Evolutionary conservation across 2,888 invertebrate genomes (phyloP).

Genomic region (Ichneumoninae sp.): DNA sequence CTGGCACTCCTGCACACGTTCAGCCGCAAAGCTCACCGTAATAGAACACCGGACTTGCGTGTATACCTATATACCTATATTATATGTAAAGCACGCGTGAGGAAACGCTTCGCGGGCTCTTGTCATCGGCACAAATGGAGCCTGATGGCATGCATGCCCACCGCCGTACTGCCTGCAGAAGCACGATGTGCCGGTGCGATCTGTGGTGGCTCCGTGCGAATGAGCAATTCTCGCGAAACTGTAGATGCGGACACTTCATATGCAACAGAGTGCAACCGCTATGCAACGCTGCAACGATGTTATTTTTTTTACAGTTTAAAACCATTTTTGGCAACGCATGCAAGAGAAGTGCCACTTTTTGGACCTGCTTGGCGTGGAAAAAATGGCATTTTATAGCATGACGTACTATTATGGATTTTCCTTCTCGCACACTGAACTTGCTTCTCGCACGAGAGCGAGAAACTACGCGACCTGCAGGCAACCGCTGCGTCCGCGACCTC

Average conservation of each 20-base stretch:
- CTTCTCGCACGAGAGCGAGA: no score
- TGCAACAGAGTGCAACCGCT: not conserved
- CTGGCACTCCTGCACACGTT: constrained; percentile 6
- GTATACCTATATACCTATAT: not conserved
- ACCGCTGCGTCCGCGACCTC: no score
- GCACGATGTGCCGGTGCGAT: not conserved
- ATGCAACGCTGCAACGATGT: not conserved
- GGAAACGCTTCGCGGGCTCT: constrained; percentile 74
- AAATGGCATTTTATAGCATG: no score
- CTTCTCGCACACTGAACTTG: no score
- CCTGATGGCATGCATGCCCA: constrained; percentile 68
- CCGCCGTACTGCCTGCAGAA: not conserved
- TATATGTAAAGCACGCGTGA: constrained; percentile 69
- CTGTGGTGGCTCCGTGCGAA: not conserved
- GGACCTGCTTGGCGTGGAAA: no score
- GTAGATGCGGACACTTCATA: not conserved
- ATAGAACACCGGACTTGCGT: not conserved
- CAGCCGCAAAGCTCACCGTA: not conserved
- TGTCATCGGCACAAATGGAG: constrained; percentile 73
- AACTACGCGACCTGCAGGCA: no score
- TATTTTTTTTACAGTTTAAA: not conserved
- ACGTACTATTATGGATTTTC: no score
- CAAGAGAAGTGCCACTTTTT: no score
- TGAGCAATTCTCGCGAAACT: not conserved
- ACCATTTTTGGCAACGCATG: not conserved